A percentile compares a stretch with the other conserved stretches of the same genome.
These are phyloP conservation scores for Peromyscus attwateri DNA, from an alignment of 2,797 vertebrate species.

Conservation along the genomic window DNA sequence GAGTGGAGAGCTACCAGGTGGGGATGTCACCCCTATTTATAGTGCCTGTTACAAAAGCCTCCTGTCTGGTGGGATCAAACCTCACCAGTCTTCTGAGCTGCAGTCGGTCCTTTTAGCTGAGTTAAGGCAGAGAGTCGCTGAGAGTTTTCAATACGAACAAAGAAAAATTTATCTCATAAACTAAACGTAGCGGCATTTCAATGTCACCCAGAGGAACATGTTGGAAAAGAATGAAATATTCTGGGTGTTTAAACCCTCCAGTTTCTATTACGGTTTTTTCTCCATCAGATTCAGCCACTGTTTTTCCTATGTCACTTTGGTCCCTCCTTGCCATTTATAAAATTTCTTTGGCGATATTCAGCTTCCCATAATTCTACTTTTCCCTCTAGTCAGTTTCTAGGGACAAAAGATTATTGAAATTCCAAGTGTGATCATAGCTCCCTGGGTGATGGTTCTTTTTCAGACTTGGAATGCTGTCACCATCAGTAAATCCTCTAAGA, in stretches of 20 bases:
- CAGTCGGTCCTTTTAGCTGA: not conserved
- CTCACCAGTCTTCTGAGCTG: conserved; percentile 33
- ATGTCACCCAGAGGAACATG: not conserved
- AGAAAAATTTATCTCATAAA: conserved; percentile 40
- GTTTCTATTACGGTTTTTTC: not conserved
- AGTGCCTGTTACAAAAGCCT: not conserved
- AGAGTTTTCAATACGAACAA: not conserved
- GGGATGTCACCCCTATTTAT: not conserved
- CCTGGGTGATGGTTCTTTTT: not conserved
- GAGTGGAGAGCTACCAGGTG: not conserved
- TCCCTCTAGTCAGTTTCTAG: not conserved
- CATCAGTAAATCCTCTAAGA: not conserved
- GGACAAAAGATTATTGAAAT: conserved; percentile 28
- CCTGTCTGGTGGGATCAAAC: not conserved
- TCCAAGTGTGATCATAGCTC: conserved; percentile 2
- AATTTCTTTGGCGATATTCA: conserved; percentile 32
- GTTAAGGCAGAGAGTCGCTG: not conserved
- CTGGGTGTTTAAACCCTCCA: not conserved
- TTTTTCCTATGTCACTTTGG: not conserved
- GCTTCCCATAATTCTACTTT: conserved; percentile 10
- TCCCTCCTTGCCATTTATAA: not conserved
- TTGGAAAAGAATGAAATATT: conserved; percentile 37
- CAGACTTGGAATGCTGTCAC: not conserved
- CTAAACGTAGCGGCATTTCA: not conserved
- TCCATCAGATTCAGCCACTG: not conserved